Percentiles rank a stretch among this genome's conserved stretches.
phyloP scores from a whole-genome alignment of 2,113 vertebrate genomes.

The Motacilla tschutschensis region DNA sequence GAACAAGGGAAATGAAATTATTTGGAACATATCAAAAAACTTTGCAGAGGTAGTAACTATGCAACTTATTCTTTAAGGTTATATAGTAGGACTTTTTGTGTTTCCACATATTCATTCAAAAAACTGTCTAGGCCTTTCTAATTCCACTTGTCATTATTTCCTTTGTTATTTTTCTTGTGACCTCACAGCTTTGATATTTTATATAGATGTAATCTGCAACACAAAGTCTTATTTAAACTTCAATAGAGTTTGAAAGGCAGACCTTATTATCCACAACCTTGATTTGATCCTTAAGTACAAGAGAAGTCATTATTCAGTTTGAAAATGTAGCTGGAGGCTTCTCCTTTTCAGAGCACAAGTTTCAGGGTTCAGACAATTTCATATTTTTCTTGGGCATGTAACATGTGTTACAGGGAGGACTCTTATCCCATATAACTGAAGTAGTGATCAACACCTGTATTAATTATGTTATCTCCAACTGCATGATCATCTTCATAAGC shows the following conservation, averaged over 20 bases:
- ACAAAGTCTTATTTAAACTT: background rate
- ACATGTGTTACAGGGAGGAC: background rate
- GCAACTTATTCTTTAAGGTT: background rate
- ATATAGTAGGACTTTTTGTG: background rate
- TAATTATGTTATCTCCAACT: background rate
- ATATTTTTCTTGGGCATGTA: background rate
- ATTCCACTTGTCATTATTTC: background rate
- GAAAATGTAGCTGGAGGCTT: background rate
- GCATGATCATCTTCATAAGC: background rate
- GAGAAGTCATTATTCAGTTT: background rate
- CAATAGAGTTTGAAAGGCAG: background rate
- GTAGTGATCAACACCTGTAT: background rate
- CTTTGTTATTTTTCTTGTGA: background rate
- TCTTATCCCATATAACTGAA: background rate
- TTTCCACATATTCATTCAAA: background rate
- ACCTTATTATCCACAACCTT: background rate
- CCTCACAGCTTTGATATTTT: background rate
- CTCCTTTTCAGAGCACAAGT: background rate
- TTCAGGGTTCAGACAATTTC: background rate
- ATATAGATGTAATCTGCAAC: background rate
- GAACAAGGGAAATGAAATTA: background rate
- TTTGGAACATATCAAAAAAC: background rate
- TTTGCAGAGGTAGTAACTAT: background rate
- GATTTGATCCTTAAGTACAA: background rate
- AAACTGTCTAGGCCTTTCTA: background rate